These are phyloP conservation scores for Mormyrus iriodes DNA, from an alignment of 2,113 vertebrate species.

Conservation along the genomic window DNA sequence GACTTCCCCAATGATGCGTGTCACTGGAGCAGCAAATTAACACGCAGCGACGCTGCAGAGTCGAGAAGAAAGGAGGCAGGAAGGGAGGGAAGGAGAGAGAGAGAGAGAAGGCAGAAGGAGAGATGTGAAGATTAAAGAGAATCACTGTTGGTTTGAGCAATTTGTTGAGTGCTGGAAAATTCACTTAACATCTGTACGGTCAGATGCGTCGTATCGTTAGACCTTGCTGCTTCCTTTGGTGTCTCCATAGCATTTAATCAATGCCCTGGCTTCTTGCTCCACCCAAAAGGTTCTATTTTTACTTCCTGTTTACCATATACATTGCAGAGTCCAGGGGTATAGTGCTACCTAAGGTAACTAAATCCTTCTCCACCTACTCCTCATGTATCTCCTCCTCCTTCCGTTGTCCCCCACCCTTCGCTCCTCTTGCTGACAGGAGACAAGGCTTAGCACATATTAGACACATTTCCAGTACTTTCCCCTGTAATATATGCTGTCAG, in stretches of 20 bases:
- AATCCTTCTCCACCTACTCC: neutral
- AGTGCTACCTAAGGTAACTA: constrained; percentile 20
- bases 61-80: constrained; percentile 39
- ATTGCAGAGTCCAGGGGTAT: constrained; percentile 33
- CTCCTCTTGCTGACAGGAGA: constrained; percentile 45
- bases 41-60: constrained; percentile 56
- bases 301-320: constrained; percentile 35
- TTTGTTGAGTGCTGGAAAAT: constrained; percentile 1
- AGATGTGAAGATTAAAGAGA: constrained; percentile 11
- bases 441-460: constrained; percentile 41
- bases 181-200: constrained; percentile 31
- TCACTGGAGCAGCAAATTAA: constrained; percentile 78
- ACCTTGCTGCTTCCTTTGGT: neutral
- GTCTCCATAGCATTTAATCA: neutral
- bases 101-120: constrained; percentile 5
- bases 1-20: constrained; percentile 65
- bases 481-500: constrained; percentile 55
- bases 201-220: constrained; percentile 13
- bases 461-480: constrained; percentile 40
- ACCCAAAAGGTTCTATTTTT: constrained; percentile 32
- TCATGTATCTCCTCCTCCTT: neutral
- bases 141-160: constrained; percentile 34
- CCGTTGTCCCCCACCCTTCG: neutral
- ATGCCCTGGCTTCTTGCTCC: constrained; percentile 24
- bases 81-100: constrained; percentile 19